Percentiles rank a stretch among this genome's conserved stretches.
These are phyloP conservation scores for Tipula helvola DNA, from an alignment of 2,888 invertebrate genomes.

Conservation along the genomic window DNA sequence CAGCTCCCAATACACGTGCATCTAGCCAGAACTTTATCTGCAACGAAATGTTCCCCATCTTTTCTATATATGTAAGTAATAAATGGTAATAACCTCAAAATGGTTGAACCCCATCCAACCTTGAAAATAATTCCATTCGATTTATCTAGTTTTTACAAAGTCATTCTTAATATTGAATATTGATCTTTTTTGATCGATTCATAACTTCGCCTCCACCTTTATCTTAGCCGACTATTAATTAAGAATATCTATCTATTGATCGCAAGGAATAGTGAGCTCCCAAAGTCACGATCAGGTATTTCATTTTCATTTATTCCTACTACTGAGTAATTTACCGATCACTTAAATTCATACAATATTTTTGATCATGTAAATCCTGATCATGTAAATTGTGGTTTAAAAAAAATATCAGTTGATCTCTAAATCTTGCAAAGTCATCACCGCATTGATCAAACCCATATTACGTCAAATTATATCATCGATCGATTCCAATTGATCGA, in stretches of 20 bases:
- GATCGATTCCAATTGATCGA: not conserved
- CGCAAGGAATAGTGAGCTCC: not conserved
- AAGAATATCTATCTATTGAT: not conserved
- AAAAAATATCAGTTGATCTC: not conserved
- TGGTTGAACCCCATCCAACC: not conserved
- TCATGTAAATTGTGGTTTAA: not conserved
- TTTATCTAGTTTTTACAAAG: not conserved
- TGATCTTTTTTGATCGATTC: not conserved
- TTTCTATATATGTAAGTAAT: no score
- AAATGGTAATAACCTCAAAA: not conserved
- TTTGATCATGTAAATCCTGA: not conserved
- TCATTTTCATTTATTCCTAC: no score
- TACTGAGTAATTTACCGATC: no score
- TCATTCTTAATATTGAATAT: not conserved
- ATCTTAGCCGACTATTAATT: not conserved
- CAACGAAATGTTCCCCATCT: no score
- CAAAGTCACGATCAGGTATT: not conserved
- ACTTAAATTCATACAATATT: no score
- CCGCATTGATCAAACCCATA: not conserved
- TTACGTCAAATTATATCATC: not conserved
- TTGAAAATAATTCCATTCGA: not conserved
- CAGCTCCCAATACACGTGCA: no score
- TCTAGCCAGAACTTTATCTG: no score
- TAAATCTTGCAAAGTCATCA: not conserved
- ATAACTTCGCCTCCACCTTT: not conserved